Percentiles rank a stretch among this genome's conserved stretches.
These are phyloP conservation scores for Echinarachnius parma DNA, from an alignment of 53 echinoderm and acorn worm species.

Conservation along the genomic window DNA sequence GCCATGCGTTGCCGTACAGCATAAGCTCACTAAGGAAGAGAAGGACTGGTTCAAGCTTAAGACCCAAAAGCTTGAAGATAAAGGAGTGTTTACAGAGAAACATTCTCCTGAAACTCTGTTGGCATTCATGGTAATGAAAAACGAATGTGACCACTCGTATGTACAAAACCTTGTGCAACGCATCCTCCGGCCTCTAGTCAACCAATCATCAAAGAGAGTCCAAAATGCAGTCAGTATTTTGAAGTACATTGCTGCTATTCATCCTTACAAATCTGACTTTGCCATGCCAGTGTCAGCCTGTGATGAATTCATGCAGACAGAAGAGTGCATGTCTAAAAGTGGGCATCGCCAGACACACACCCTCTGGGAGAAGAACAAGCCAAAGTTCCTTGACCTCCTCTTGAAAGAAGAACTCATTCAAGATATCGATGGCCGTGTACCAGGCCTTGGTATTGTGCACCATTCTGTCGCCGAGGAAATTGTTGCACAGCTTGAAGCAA, in stretches of 20 bases:
- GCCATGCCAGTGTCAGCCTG: slow-evolving; percentile 73
- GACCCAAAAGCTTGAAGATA: slow-evolving; percentile 41
- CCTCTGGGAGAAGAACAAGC: slow-evolving; percentile 54
- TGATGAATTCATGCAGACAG: slow-evolving; percentile 59
- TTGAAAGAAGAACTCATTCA: slow-evolving; percentile 22
- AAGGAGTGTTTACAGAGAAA: slow-evolving; percentile 21
- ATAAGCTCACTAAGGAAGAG: slow-evolving; percentile 30
- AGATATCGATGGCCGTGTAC: slow-evolving; percentile 30
- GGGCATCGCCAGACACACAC: background rate
- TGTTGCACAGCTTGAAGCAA: slow-evolving; percentile 32
- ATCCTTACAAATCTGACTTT: slow-evolving; percentile 47
- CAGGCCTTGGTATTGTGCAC: slow-evolving; percentile 56
- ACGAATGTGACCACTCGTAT: slow-evolving; percentile 46
- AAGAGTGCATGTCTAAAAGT: too few relatives aligned
- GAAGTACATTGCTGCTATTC: slow-evolving; percentile 67
- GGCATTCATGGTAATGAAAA: slow-evolving; percentile 68
- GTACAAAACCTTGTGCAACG: slow-evolving; percentile 35
- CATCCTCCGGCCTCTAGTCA: slow-evolving; percentile 18
- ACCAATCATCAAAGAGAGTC: too few relatives aligned
- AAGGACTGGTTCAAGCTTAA: slow-evolving; percentile 47
- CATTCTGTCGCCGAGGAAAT: slow-evolving; percentile 48
- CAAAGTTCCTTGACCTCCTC: slow-evolving; percentile 29
- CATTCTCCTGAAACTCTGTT: slow-evolving; percentile 44
- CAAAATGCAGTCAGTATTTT: slow-evolving; percentile 34
- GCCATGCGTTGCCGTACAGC: slow-evolving; percentile 23